phyloP scores from a whole-genome alignment of 2,797 vertebrate species.

The Babyrousa celebensis region DNA sequence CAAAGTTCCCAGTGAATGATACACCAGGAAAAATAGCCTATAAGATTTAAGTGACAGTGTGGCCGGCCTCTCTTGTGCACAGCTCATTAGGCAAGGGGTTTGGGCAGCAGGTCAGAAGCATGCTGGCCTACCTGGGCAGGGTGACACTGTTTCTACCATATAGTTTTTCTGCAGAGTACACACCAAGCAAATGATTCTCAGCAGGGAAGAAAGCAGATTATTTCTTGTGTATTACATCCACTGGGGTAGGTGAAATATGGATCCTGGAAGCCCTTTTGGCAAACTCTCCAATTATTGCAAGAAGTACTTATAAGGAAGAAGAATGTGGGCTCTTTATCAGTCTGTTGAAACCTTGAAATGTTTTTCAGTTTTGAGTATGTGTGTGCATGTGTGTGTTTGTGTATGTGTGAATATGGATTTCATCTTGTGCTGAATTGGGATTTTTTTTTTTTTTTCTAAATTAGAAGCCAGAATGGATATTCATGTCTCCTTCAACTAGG shows the following conservation, averaged over 20 bases:
- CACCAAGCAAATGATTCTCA: slow-evolving; percentile 88
- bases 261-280: slow-evolving; percentile 34
- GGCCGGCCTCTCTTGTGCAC: slow-evolving; percentile 72
- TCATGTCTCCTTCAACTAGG: neutral
- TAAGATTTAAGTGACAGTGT: neutral
- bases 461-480: slow-evolving; percentile 62
- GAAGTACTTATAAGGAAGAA: slow-evolving; percentile 66
- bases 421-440: slow-evolving; percentile 24
- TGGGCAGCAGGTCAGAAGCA: slow-evolving; percentile 82
- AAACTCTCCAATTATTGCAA: slow-evolving; percentile 59
- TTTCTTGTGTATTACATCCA: slow-evolving; percentile 80
- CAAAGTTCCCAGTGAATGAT: neutral
- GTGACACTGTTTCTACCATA: slow-evolving; percentile 81
- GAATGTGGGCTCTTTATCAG: slow-evolving; percentile 41
- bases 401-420: neutral
- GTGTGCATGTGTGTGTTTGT: neutral
- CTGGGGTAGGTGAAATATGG: slow-evolving; percentile 67
- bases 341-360: slow-evolving; percentile 39
- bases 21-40: neutral
- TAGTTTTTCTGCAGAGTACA: slow-evolving; percentile 72
- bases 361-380: neutral
- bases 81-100: slow-evolving; percentile 67
- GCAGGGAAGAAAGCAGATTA: slow-evolving; percentile 85
- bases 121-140: slow-evolving; percentile 84
- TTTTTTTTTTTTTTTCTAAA: neutral